Conservation (phyloP, 64 coral and sea anemone genomes). For the Pachyseris speciosa region DNA sequence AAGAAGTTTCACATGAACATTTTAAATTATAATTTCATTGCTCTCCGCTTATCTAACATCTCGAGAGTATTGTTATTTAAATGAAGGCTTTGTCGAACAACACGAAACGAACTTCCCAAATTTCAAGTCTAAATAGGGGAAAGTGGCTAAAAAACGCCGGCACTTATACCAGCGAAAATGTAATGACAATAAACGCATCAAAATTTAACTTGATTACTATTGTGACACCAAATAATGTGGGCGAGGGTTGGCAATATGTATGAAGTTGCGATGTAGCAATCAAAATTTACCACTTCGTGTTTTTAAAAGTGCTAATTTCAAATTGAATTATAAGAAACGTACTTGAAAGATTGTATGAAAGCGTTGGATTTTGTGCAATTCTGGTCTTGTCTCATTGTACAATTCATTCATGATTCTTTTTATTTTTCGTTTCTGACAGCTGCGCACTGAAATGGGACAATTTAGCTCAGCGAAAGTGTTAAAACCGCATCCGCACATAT, state of each 20-base stretch:
- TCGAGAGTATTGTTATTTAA: not conserved
- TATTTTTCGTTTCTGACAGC: slow-evolving; percentile 19
- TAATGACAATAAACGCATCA: not conserved
- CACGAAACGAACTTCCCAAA: not conserved
- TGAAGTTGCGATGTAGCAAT: not conserved
- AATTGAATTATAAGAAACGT: not conserved
- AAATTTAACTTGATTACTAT: slow-evolving; percentile 17
- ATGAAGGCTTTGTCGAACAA: slow-evolving; percentile 12
- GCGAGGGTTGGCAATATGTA: not conserved
- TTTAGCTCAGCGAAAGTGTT: slow-evolving; percentile 2
- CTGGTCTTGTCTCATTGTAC: not conserved
- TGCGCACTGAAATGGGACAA: slow-evolving; percentile 2
- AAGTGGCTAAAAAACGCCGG: not conserved
- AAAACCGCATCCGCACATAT: slow-evolving; percentile 32
- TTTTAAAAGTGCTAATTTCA: not conserved
- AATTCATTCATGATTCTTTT: not conserved
- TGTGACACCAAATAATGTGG: slow-evolving; percentile 2
- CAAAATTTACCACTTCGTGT: not conserved
- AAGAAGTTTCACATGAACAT: not conserved
- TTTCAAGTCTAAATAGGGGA: not conserved
- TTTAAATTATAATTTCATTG: not conserved
- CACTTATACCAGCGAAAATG: not conserved
- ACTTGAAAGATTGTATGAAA: not conserved
- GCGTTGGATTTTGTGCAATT: not conserved
- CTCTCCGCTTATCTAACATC: slow-evolving; percentile 13